A percentile compares a stretch with the other conserved stretches of the same genome.
Conservation (phyloP, 2,113 vertebrate genomes). For the Arothron firmamentum region DNA sequence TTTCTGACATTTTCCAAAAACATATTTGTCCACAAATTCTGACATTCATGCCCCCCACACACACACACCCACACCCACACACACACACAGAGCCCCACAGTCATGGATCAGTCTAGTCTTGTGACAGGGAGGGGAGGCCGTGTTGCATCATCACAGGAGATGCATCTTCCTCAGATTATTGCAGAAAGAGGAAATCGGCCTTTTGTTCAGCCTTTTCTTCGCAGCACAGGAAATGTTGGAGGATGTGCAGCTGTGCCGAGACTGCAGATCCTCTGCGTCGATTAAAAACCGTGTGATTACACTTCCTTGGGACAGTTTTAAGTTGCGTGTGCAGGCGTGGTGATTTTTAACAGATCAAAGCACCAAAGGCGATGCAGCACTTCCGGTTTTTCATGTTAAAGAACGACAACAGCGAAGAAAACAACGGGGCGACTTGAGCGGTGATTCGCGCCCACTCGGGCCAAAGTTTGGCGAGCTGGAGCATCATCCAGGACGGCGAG, state of each 20-base stretch:
- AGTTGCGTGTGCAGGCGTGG: no score
- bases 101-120: conserved; percentile 43
- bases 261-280: no score
- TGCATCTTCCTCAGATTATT: conserved; percentile 37
- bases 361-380: no score
- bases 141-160: conserved; percentile 18
- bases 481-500: no score
- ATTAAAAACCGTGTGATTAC: no score
- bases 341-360: background rate
- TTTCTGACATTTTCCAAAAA: no score
- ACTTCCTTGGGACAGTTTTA: no score
- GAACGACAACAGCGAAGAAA: no score
- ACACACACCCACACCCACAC: conserved; percentile 11
- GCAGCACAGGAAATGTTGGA: background rate
- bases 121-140: conserved; percentile 50
- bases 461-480: no score
- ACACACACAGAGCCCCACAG: conserved; percentile 16
- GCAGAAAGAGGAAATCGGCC: conserved; percentile 28
- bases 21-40: background rate
- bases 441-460: no score
- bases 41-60: background rate
- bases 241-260: background rate
- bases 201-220: background rate
- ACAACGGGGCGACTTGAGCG: background rate
- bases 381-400: no score